Evolutionary conservation across 2,113 vertebrate genomes (phyloP).

Genomic region (Leiothrix lutea): DNA sequence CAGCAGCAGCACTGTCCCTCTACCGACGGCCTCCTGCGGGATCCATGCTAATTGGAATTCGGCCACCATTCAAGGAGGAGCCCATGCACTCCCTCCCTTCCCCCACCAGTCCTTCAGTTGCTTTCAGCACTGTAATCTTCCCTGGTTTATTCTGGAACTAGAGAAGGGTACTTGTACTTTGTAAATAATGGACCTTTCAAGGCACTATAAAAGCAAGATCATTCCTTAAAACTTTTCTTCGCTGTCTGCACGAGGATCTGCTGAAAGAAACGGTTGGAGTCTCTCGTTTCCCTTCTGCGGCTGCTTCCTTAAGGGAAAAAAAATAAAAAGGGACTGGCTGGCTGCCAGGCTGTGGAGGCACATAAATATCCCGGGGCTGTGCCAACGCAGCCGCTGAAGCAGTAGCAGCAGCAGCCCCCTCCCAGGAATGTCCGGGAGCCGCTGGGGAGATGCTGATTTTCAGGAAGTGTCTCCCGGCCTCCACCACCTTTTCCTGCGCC

Average conservation of each 20-base stretch:
- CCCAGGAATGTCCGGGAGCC: background rate
- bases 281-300: background rate
- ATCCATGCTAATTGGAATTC: background rate
- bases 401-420: background rate
- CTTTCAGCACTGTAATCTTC: background rate
- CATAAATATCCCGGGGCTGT: background rate
- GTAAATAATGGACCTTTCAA: background rate
- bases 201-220: background rate
- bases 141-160: background rate
- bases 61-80: background rate
- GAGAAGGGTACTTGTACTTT: background rate
- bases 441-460: background rate
- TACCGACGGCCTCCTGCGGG: background rate
- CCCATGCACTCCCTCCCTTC: background rate
- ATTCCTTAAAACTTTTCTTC: background rate
- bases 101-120: background rate
- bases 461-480: background rate
- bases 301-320: background rate
- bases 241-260: background rate
- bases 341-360: background rate
- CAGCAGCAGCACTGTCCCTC: background rate
- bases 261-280: background rate
- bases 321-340: background rate
- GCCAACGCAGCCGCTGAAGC: fast-evolving
- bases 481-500: background rate